These are phyloP conservation scores for Ischnura elegans DNA, from an alignment of 2,888 invertebrate genomes.

Conservation along the genomic window DNA sequence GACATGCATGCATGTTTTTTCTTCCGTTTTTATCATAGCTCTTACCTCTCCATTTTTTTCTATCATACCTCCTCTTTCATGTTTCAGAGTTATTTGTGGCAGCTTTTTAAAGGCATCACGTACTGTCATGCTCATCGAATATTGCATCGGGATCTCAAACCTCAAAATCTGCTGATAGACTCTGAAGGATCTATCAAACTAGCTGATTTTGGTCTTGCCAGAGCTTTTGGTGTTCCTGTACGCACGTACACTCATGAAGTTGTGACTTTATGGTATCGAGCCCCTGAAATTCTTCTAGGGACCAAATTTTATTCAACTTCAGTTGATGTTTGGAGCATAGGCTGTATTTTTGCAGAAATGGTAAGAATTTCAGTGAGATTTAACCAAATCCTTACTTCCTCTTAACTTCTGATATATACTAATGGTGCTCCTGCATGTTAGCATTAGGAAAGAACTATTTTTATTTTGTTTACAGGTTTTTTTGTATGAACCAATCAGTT, in stretches of 20 bases:
- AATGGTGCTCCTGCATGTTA: no score
- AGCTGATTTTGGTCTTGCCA: slow-evolving; percentile 97
- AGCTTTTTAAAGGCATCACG: slow-evolving; percentile 91
- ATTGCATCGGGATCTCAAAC: slow-evolving; percentile 95
- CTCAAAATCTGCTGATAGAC: slow-evolving; percentile 96
- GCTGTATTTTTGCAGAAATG: slow-evolving; percentile 98
- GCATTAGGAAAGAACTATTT: no score
- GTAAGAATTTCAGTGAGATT: slow-evolving; percentile 77
- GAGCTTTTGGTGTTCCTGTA: slow-evolving; percentile 95
- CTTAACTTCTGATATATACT: no score
- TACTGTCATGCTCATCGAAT: slow-evolving; percentile 95
- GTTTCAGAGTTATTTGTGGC: slow-evolving; percentile 87
- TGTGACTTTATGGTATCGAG: slow-evolving; percentile 98
- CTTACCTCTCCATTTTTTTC: neutral
- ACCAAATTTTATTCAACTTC: slow-evolving; percentile 93
- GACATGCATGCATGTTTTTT: neutral
- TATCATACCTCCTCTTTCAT: slow-evolving; percentile 62
- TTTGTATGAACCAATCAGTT: no score
- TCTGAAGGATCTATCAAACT: slow-evolving; percentile 92
- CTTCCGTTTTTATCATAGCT: neutral
- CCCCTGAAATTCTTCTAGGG: slow-evolving; percentile 96
- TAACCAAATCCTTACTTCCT: no score
- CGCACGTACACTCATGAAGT: slow-evolving; percentile 97
- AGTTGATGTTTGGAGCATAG: slow-evolving; percentile 97
- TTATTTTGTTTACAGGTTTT: no score